Percentiles rank a stretch among this genome's conserved stretches.
phyloP scores from a whole-genome alignment of 2,113 vertebrate species.

The Gorsachius goisagi region DNA sequence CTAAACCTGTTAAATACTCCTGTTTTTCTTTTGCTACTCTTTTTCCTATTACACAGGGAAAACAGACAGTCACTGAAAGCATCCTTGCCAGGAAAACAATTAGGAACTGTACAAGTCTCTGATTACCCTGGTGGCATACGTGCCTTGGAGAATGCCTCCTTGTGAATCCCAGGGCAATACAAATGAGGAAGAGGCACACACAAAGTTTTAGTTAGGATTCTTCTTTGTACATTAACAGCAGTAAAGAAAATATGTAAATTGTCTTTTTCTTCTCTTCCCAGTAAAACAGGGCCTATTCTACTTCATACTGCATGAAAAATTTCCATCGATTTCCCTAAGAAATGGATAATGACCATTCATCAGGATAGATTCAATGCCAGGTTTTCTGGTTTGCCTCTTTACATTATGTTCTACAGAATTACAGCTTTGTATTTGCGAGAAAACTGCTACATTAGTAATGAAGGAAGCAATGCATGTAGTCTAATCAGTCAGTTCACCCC shows the following conservation, averaged over 20 bases:
- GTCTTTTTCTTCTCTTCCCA: neutral
- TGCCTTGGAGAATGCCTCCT: neutral
- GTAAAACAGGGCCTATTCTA: neutral
- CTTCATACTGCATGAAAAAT: neutral
- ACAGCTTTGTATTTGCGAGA: neutral
- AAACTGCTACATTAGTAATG: neutral
- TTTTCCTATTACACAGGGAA: conserved; percentile 2
- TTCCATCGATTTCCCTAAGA: neutral
- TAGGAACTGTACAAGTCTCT: neutral
- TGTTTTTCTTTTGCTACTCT: conserved; percentile 60
- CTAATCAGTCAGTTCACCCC: neutral
- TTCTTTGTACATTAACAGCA: neutral
- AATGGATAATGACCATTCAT: neutral
- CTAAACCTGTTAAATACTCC: conserved; percentile 20
- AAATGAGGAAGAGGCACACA: neutral
- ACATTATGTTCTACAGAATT: neutral
- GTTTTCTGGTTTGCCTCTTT: neutral
- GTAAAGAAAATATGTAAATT: neutral
- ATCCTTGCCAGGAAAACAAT: conserved; percentile 55
- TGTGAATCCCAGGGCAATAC: neutral
- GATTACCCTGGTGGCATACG: neutral
- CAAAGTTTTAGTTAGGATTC: neutral
- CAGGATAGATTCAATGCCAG: neutral
- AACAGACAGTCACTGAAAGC: conserved; percentile 10
- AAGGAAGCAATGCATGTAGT: neutral